Conservation (phyloP, 2,113 vertebrate species). For the Dolichotis patagonum region DNA sequence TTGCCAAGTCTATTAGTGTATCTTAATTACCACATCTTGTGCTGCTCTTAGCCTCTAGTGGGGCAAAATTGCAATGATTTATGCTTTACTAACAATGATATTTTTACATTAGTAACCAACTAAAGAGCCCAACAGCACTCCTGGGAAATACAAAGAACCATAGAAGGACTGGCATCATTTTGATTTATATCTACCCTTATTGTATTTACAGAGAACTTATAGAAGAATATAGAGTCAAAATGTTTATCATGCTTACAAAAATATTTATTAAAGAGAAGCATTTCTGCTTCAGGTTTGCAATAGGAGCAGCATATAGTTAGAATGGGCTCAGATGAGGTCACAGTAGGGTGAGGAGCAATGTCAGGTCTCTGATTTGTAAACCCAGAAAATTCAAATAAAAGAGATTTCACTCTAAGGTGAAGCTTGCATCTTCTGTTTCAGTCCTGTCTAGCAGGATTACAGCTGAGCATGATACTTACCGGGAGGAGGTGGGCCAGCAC, state of each 20-base stretch:
- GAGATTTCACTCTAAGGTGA: background rate
- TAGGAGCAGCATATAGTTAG: background rate
- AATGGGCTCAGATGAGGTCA: background rate
- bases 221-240: constrained; percentile 78
- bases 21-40: constrained; percentile 83
- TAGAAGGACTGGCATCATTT: constrained; percentile 71
- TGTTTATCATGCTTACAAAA: constrained; percentile 62
- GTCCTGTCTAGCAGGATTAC: background rate
- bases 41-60: constrained; percentile 81
- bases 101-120: constrained; percentile 86
- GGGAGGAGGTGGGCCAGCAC: background rate
- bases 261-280: constrained; percentile 30
- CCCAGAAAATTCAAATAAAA: background rate
- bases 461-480: background rate
- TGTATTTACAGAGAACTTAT: constrained; percentile 80
- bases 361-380: background rate
- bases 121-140: constrained; percentile 80
- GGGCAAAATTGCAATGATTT: constrained; percentile 84
- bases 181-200: constrained; percentile 75
- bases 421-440: background rate
- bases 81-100: constrained; percentile 81
- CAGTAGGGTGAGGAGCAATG: background rate
- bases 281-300: background rate
- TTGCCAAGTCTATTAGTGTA: constrained; percentile 83
- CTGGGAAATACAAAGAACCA: constrained; percentile 71